Base-by-base conservation (phyloP, 2,888 invertebrate species). In the Torymus tubicola region DNA sequence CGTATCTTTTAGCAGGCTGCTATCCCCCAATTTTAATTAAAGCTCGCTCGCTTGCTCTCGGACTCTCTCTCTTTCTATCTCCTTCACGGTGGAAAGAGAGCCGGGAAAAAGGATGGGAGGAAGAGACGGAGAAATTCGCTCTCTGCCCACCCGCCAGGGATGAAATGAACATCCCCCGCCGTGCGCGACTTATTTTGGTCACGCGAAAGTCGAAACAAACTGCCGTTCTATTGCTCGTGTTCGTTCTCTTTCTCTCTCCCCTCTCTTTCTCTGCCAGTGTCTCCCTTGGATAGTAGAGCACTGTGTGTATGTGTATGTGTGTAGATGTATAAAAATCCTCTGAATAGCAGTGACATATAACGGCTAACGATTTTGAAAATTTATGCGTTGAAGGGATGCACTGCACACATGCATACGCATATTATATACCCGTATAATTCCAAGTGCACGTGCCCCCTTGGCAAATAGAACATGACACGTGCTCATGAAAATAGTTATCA, bases 181-280 rank as follows among this genome's bases (percentile, higher is more conserved):
- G 85, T 67, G 86, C 84, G 83, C 84, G 83, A 86, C 86, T 86
- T 86, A 86, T 86, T 86, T 86, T 84, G 85, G 86, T 86, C 87
- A 86, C 86, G 87, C 86, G 84, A 87, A 86, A 85, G 85, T 84
- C 84, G 83, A 84, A 85, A 84, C 84, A 85, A 84, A 86, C 85
- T 85, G 84, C 84, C 81, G 76, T 77, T 80, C 65, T 80, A 83
- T 84, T 83, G 58, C 73, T 55, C 42, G 67, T 61, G n/a, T 10
- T 14, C 57, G 5, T 8, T 24, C 24, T 24, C 3, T 24, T 3
- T 31, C 31, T 31, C 31, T 31, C 3, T 31, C 31, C 31, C n/a
- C n/a, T n/a, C n/a, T n/a, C 31, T 3, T 8, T 31, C 31, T 31
- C 31, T 31, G 31, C 8, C 31, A 31, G 31, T 31, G 3, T 31